These are phyloP conservation scores for Ladona fulva DNA, from an alignment of 1,140 invertebrate genomes.

Conservation along the genomic window DNA sequence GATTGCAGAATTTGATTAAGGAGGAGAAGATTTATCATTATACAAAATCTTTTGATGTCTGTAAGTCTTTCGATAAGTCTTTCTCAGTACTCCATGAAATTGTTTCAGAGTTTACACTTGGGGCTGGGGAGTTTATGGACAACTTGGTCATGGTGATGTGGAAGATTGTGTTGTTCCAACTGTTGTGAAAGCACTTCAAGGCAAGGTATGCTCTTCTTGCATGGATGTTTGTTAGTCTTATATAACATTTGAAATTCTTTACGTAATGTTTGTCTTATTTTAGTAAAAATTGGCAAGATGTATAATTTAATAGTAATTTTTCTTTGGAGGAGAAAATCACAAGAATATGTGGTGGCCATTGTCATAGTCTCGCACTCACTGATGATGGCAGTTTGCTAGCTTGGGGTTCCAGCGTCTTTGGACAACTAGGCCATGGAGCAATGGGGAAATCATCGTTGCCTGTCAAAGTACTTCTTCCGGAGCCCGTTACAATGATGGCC, in stretches of 20 bases:
- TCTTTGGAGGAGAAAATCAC: constrained; percentile 29
- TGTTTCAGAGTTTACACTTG: constrained; percentile 38
- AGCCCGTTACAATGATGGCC: constrained; percentile 53
- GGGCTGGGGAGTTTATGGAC: constrained; percentile 76
- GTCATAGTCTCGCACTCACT: constrained; percentile 59
- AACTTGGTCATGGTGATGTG: constrained; percentile 64
- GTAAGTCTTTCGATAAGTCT: too few relatives aligned
- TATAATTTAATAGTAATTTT: too few relatives aligned
- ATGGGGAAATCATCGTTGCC: constrained; percentile 52
- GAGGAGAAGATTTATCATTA: too few relatives aligned
- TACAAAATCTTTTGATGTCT: too few relatives aligned
- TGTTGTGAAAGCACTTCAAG: constrained; percentile 41
- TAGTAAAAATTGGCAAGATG: too few relatives aligned
- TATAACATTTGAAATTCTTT: too few relatives aligned
- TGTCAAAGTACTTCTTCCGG: constrained; percentile 45
- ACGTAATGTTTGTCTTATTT: too few relatives aligned
- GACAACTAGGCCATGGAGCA: constrained; percentile 59
- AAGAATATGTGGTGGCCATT: constrained; percentile 60
- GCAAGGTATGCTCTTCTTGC: constrained; percentile 34
- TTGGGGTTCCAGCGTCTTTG: constrained; percentile 71
- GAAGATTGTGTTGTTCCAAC: constrained; percentile 54
- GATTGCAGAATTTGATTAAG: too few relatives aligned
- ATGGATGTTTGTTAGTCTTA: constrained; percentile 18
- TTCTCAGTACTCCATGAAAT: too few relatives aligned
- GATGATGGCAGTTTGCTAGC: constrained; percentile 56